phyloP scores from a whole-genome alignment of 2,797 vertebrate species.

The Geotrypetes seraphini region DNA sequence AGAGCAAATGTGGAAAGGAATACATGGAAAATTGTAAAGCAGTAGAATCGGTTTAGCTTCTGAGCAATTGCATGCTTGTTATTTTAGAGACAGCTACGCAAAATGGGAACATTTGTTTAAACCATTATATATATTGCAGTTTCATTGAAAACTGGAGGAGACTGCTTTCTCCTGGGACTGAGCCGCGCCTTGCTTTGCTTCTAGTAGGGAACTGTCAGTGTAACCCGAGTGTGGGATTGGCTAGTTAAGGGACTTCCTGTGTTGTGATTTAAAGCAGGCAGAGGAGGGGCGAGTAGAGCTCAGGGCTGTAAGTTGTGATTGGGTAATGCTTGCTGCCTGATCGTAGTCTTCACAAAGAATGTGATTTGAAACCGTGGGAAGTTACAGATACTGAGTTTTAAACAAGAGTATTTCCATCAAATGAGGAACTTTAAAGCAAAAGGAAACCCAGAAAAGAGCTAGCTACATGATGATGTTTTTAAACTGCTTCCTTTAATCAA shows the following conservation, averaged over 20 bases:
- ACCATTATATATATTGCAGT: neutral
- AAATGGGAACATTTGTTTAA: neutral
- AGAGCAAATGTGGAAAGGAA: too few relatives aligned
- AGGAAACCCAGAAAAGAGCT: neutral
- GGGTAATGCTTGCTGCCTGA: slow-evolving; percentile 1
- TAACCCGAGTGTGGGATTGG: slow-evolving; percentile 46
- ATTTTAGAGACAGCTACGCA: too few relatives aligned
- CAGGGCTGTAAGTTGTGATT: slow-evolving; percentile 3
- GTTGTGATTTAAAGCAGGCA: slow-evolving; percentile 64
- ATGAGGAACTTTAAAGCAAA: slow-evolving; percentile 7
- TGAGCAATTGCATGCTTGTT: too few relatives aligned
- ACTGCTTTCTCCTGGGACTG: neutral
- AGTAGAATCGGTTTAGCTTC: too few relatives aligned
- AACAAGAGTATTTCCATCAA: slow-evolving; percentile 24
- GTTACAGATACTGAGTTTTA: neutral
- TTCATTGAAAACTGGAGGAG: slow-evolving; percentile 10
- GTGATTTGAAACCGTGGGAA: slow-evolving; percentile 17
- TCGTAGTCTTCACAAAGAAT: slow-evolving; percentile 2
- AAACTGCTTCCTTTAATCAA: neutral
- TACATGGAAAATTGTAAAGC: too few relatives aligned
- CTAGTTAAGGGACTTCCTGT: slow-evolving; percentile 52
- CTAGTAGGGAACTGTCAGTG: slow-evolving; percentile 1
- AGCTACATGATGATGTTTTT: rapidly evolving
- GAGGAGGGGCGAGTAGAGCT: slow-evolving; percentile 14
- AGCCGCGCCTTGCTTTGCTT: slow-evolving; percentile 12